phyloP scores from a whole-genome alignment of 2,113 vertebrate species.

The Gymnocephalus cernua region DNA sequence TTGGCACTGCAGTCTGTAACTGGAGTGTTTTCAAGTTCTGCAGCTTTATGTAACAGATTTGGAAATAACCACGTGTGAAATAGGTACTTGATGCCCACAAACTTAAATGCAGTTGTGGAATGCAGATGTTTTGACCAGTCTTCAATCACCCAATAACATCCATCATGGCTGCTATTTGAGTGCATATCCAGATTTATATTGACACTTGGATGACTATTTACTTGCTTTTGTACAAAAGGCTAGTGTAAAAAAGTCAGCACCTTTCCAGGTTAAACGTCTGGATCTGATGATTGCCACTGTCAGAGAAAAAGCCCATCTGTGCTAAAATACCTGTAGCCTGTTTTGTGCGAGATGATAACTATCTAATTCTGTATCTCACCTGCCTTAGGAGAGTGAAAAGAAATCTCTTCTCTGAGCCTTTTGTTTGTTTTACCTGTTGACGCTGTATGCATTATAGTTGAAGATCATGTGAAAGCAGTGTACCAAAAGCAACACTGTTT shows the following conservation, averaged over 20 bases:
- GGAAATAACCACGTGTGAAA: background rate
- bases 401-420: background rate
- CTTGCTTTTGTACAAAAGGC: background rate
- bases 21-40: conserved; percentile 26
- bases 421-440: background rate
- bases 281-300: background rate
- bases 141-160: background rate
- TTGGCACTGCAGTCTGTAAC: conserved; percentile 37
- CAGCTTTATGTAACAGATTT: conserved; percentile 46
- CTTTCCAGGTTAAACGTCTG: background rate
- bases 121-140: conserved; percentile 9
- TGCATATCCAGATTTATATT: background rate
- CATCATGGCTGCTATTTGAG: conserved; percentile 15
- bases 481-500: background rate
- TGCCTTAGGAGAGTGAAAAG: background rate
- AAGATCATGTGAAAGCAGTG: background rate
- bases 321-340: background rate
- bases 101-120: background rate
- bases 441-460: background rate
- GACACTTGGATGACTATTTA: background rate
- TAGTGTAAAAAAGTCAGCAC: background rate
- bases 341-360: background rate
- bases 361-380: background rate
- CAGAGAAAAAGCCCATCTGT: background rate
- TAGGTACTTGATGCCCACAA: background rate